Percentiles rank a stretch among this genome's conserved stretches.
These are phyloP conservation scores for Branchinecta lindahli DNA, from an alignment of 1,140 invertebrate species.

Conservation along the genomic window DNA sequence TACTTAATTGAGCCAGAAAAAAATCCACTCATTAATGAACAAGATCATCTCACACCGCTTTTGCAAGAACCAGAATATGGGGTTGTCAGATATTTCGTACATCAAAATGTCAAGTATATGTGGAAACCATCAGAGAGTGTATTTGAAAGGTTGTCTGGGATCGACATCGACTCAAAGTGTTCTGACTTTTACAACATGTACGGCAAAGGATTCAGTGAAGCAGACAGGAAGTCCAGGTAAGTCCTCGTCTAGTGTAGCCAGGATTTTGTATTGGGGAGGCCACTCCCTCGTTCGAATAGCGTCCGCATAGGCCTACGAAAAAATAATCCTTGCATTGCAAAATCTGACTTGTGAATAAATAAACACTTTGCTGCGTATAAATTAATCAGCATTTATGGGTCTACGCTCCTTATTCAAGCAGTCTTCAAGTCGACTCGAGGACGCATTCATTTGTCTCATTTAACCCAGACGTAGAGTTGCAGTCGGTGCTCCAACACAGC, in stretches of 20 bases:
- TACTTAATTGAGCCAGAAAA: slow-evolving; percentile 21
- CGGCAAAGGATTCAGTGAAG: slow-evolving; percentile 26
- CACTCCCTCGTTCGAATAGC: slow-evolving; percentile 10
- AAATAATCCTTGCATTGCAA: slow-evolving; percentile 9
- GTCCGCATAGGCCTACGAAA: not conserved
- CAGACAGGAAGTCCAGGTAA: slow-evolving; percentile 29
- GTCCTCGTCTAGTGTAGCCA: slow-evolving; percentile 13
- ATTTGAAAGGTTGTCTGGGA: slow-evolving; percentile 27
- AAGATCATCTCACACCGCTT: slow-evolving; percentile 14
- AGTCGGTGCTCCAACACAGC: no score
- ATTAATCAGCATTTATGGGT: no score
- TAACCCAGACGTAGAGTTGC: no score
- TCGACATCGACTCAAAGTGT: slow-evolving; percentile 29
- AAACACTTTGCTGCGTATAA: no score
- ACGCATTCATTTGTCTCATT: no score
- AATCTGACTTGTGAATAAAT: not conserved
- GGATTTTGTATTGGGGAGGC: not conserved
- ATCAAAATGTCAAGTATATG: slow-evolving; percentile 28
- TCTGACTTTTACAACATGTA: slow-evolving; percentile 30
- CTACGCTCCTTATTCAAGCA: no score
- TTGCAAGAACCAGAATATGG: slow-evolving; percentile 14
- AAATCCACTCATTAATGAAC: slow-evolving; percentile 14
- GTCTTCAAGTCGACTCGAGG: no score
- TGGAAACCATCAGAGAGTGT: slow-evolving; percentile 24
- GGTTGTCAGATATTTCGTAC: slow-evolving; percentile 26